Evolutionary conservation across 1,140 invertebrate species (phyloP).

Genomic region (Calephelis nemesis): DNA sequence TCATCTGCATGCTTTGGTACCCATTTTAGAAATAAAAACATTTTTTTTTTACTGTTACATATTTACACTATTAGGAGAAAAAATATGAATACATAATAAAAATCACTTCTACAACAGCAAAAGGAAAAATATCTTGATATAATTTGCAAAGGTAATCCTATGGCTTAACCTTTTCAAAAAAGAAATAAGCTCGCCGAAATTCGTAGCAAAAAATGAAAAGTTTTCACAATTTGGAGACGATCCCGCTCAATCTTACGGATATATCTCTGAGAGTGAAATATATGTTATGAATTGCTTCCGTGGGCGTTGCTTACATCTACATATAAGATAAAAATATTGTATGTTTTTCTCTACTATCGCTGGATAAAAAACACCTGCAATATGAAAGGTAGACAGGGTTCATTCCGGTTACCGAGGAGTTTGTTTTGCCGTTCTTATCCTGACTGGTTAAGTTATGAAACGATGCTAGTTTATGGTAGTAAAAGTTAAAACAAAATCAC

Average conservation of each 20-base stretch:
- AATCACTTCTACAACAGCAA: too few relatives aligned
- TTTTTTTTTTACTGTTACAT: too few relatives aligned
- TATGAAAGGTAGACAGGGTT: too few relatives aligned
- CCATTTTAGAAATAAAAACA: too few relatives aligned
- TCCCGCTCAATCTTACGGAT: constrained; percentile 1
- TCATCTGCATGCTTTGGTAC: neutral
- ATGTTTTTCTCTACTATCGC: neutral
- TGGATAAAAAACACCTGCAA: too few relatives aligned
- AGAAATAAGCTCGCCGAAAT: neutral
- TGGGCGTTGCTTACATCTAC: neutral
- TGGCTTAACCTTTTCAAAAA: constrained; percentile 1
- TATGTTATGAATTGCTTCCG: constrained; percentile 16
- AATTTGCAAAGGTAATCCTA: neutral
- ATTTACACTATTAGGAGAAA: too few relatives aligned
- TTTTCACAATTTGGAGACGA: neutral
- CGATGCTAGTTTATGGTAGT: too few relatives aligned
- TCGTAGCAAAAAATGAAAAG: constrained; percentile 3
- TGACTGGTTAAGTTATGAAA: too few relatives aligned
- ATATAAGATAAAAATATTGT: neutral
- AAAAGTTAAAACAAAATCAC: too few relatives aligned
- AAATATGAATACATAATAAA: too few relatives aligned
- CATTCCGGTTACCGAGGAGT: too few relatives aligned
- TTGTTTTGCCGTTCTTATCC: too few relatives aligned
- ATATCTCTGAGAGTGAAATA: constrained; percentile 3
- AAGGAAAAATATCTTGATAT: neutral